Percentiles rank a stretch among this genome's conserved stretches.
Conservation (phyloP, 2,888 invertebrate species). For the Tenthredo scrophulariae region DNA sequence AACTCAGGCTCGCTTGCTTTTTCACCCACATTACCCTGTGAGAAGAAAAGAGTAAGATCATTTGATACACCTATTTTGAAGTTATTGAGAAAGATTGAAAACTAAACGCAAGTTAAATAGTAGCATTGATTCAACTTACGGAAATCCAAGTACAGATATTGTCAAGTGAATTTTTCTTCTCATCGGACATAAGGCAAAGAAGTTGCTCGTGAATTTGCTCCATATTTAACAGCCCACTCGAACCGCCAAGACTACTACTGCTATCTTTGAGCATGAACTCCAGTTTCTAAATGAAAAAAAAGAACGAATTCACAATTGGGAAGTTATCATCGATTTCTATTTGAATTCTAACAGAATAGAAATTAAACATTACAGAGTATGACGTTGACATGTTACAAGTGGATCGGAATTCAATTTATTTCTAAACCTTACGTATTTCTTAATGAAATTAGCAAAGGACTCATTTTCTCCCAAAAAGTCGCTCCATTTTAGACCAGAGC, state of each 20-base stretch:
- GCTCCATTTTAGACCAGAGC: constrained; percentile 79
- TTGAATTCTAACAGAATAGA: neutral
- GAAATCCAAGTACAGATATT: constrained; percentile 83
- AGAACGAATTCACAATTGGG: neutral
- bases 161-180: constrained; percentile 79
- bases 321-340: neutral
- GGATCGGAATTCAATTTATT: neutral
- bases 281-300: constrained; percentile 77
- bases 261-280: constrained; percentile 78
- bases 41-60: neutral
- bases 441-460: constrained; percentile 79
- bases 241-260: constrained; percentile 59
- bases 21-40: constrained; percentile 84
- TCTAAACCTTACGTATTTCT: constrained; percentile 76
- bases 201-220: constrained; percentile 81
- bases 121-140: constrained; percentile 76
- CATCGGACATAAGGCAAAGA: constrained; percentile 77
- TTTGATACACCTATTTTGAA: neutral
- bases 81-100: neutral
- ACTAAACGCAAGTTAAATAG: neutral
- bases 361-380: neutral
- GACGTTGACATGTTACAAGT: neutral
- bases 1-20: constrained; percentile 84
- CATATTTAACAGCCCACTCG: constrained; percentile 76
- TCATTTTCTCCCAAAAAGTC: constrained; percentile 80